Evolutionary conservation across 2,888 invertebrate species (phyloP), one percentile per base, ranked within the genome.

Genomic region (Erebia ligea): DNA sequence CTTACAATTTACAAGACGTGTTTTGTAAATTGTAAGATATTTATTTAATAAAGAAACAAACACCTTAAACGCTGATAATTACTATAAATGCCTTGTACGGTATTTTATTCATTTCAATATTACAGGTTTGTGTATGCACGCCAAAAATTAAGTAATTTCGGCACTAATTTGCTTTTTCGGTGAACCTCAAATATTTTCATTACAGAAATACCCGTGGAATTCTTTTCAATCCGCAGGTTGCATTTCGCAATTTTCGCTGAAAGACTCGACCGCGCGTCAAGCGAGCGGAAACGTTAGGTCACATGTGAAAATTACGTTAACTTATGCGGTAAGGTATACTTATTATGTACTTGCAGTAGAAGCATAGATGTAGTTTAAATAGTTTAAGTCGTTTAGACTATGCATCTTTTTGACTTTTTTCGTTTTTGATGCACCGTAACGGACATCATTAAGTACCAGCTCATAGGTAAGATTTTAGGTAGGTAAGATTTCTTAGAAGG

Each of bases 241-340:
- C 34, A 67, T 67, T 70, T 73, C 68, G 42, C 58, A 59, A 61
- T 45, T 61, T 61, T 61, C 61, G 54, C 69, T 50, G 62, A 69
- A 66, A 71, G 64, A 61, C 52, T 54, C 59, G 61, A n/a, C 61
- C 70, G 68, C 70, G 70, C 70, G 68, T 62, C 62, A 68, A 64
- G 52, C 67, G 68, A 66, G 45, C 58, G 62, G 19, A 70, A 68
- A 73, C 52, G 70, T 70, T 66, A 68, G 66, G 54, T 70, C 68
- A 17, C 62, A 69, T 15, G 25, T 59, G 1, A 68, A 61, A 68
- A 71, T 62, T 72, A 71, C 68, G 59, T 58, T 34, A 42, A 45
- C 64, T 25, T 42, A 69, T 69, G 52, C 57, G 57, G 69, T 21
- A 58, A 57, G 17, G n/a, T n/a, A 45, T 4, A 13, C 4, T 45